Base-by-base conservation (phyloP, 1,140 invertebrate genomes). In the Plectus sambesii region DNA sequence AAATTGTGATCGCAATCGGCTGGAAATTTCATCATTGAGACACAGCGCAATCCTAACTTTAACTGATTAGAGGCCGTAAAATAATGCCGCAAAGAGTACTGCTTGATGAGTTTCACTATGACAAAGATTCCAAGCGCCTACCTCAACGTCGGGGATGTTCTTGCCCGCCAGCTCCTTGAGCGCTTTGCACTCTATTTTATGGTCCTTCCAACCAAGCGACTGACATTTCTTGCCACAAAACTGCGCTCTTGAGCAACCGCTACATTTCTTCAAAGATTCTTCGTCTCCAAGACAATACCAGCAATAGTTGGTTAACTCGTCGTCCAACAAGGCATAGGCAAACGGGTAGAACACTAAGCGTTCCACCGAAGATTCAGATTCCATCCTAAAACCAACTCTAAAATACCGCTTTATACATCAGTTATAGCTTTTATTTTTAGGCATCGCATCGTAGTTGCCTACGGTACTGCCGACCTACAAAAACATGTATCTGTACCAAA, bases 271-370 rank as follows among this genome's bases (percentile, higher is more conserved):
- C 20, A 22, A 51, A 20, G 36, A 24, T 12, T 54, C 30, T 38
- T 68, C 58, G 25, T 51, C 43, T 12, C n/a, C n/a, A n/a, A 66
- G 44, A 35, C 63, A 66, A 36, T 68, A 61, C 63, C 63, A 66
- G 41, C 63, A 66, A 47, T 57, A 43, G 5, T 44, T 41, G 4
- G 40, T 29, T 22, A 65, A 41, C 27, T 58, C 37, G 37, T 64
- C 61, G 19, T 50, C 51, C 23, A 45, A 51, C 2, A 66, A 38
- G 2, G 65, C 66, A 29, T 68, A 66, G n/a, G 63, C 62, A 40
- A 66, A 66, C 4, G 63, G 63, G 27, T 65, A 66, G 44, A 68
- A 66, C 5, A 41, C 47, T 35, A 58, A 33, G 12, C 12, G 12
- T 17, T 33, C 12, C 12, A 33, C 30, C 17, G 30, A 17, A 33